Percentiles rank a stretch among this genome's conserved stretches.
Evolutionary conservation across 1,140 invertebrate species (phyloP).

Genomic region (Amyelois transitella): DNA sequence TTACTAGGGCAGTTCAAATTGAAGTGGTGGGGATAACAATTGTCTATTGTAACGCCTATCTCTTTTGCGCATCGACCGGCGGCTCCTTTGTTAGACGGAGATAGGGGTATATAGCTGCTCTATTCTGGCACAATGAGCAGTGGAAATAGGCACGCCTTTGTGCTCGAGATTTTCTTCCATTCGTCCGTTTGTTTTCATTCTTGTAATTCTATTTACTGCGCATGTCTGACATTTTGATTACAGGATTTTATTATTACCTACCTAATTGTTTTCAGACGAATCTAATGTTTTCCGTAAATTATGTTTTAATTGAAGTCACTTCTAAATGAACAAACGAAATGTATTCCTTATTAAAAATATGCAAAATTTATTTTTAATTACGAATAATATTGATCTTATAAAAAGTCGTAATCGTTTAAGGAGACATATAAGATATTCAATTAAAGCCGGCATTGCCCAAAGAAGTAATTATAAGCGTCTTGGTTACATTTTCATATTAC

Average conservation of each 20-base stretch:
- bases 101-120: slow-evolving; percentile 25
- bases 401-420: background rate
- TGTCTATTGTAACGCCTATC: slow-evolving; percentile 69
- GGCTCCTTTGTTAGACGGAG: slow-evolving; percentile 40
- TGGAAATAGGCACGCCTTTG: slow-evolving; percentile 67
- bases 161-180: slow-evolving; percentile 57
- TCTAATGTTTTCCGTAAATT: no score
- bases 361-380: no score
- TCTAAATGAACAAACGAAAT: no score
- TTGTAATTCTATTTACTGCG: slow-evolving; percentile 32
- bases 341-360: background rate
- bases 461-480: background rate
- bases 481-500: slow-evolving; percentile 8
- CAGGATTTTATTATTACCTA: background rate
- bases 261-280: no score
- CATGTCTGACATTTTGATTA: slow-evolving; percentile 31
- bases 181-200: slow-evolving; percentile 34
- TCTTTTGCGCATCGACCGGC: slow-evolving; percentile 59
- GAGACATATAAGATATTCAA: background rate
- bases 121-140: slow-evolving; percentile 54
- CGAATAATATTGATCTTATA: no score
- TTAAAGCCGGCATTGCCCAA: background rate
- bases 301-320: no score
- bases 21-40: slow-evolving; percentile 65
- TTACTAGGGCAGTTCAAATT: slow-evolving; percentile 46